Conservation (phyloP, 92 coral and sea anemone species). For the Paramuricea clavata region DNA sequence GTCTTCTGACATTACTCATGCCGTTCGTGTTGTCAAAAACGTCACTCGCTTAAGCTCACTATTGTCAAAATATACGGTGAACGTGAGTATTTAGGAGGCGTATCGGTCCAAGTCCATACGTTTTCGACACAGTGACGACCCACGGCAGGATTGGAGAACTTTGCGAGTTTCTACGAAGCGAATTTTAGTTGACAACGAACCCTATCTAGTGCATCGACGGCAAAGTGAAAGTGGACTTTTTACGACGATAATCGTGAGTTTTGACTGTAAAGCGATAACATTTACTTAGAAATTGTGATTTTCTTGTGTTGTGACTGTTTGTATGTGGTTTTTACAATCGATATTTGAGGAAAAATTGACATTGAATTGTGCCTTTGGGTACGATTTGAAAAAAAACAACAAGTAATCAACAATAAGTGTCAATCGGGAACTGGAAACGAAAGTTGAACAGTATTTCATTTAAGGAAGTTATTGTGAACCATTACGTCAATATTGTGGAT, state of each 20-base stretch:
- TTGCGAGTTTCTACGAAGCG: neutral
- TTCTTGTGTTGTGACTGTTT: neutral
- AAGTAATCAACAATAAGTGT: no score
- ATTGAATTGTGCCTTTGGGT: neutral
- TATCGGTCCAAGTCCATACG: no score
- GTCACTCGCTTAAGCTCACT: no score
- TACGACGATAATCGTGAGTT: no score
- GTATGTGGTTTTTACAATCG: neutral
- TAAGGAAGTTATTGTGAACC: neutral
- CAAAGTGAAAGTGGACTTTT: no score
- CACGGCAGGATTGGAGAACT: neutral
- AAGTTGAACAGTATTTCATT: neutral
- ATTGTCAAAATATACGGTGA: no score
- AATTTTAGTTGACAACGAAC: no score
- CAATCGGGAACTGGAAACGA: neutral
- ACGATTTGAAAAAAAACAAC: neutral
- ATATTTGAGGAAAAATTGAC: neutral
- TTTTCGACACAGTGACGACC: neutral
- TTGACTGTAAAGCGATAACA: neutral
- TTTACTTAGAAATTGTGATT: neutral
- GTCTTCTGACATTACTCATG: no score
- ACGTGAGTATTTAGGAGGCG: no score
- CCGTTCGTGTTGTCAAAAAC: no score
- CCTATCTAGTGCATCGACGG: no score
- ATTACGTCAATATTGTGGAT: no score